Percentiles rank a stretch among this genome's conserved stretches.
Conservation (phyloP, 1,140 invertebrate genomes). For the Drosophila fuyamai region DNA sequence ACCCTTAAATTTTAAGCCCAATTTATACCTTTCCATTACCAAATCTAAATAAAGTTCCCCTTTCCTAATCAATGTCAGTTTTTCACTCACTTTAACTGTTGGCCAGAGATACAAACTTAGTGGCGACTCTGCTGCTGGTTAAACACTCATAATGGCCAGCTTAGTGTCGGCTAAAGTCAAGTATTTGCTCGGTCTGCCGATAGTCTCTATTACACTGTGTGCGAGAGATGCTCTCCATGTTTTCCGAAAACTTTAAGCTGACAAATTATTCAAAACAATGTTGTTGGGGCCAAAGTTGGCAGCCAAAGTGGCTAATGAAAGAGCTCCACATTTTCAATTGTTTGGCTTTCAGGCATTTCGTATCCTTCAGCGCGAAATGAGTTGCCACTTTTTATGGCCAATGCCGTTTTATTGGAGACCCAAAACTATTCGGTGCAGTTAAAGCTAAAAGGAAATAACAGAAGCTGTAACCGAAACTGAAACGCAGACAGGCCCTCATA, state of each 20-base stretch:
- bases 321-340: constrained; percentile 44
- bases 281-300: constrained; percentile 62
- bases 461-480: constrained; percentile 35
- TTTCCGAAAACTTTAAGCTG: constrained; percentile 37
- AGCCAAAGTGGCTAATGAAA: constrained; percentile 68
- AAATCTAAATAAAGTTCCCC: not conserved
- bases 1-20: no score
- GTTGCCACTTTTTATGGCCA: constrained; percentile 74
- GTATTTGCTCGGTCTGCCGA: constrained; percentile 4
- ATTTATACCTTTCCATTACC: not conserved
- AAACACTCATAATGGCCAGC: constrained; percentile 47
- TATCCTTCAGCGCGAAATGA: constrained; percentile 50
- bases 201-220: constrained; percentile 4
- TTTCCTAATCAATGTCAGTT: not conserved
- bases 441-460: constrained; percentile 55
- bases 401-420: constrained; percentile 70
- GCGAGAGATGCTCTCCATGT: constrained; percentile 23
- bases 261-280: constrained; percentile 78
- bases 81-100: not conserved
- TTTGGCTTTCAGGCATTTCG: constrained; percentile 41
- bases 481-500: constrained; percentile 44
- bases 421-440: constrained; percentile 63
- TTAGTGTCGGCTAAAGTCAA: constrained; percentile 58
- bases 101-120: constrained; percentile 15
- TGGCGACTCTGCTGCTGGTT: constrained; percentile 20